Percentiles rank a stretch among this genome's conserved stretches.
Conservation (phyloP, 2,797 vertebrate species). For the Poliocrania exsul region DNA sequence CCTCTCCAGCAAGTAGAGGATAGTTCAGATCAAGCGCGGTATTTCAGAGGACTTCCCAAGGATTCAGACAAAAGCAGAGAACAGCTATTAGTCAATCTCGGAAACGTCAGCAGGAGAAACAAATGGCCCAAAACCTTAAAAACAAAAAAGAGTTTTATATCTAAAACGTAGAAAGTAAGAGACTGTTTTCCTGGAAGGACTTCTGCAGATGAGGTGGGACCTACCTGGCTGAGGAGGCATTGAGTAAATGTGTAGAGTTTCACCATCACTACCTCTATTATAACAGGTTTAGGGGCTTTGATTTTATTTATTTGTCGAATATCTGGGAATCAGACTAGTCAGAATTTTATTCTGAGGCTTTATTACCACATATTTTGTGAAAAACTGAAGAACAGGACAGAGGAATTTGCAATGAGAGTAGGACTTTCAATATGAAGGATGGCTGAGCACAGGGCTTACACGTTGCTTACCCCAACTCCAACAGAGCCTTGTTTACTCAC, state of each 20-base stretch:
- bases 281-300: background rate
- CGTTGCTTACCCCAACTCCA: background rate
- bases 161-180: background rate
- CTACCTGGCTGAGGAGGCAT: background rate
- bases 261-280: background rate
- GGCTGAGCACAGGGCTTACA: background rate
- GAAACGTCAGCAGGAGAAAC: background rate
- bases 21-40: background rate
- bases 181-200: background rate
- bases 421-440: background rate
- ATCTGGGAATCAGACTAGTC: background rate
- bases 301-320: background rate
- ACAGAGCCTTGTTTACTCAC: background rate
- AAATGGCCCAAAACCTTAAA: background rate
- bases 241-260: background rate
- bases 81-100: background rate
- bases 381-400: background rate
- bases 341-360: background rate
- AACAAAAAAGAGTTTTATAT: background rate
- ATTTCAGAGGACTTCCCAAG: background rate
- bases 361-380: background rate
- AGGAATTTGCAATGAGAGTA: background rate
- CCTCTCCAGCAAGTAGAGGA: background rate
- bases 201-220: background rate
- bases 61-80: background rate